Conservation (phyloP, 2,888 invertebrate genomes). For the Drosophila incognita region DNA sequence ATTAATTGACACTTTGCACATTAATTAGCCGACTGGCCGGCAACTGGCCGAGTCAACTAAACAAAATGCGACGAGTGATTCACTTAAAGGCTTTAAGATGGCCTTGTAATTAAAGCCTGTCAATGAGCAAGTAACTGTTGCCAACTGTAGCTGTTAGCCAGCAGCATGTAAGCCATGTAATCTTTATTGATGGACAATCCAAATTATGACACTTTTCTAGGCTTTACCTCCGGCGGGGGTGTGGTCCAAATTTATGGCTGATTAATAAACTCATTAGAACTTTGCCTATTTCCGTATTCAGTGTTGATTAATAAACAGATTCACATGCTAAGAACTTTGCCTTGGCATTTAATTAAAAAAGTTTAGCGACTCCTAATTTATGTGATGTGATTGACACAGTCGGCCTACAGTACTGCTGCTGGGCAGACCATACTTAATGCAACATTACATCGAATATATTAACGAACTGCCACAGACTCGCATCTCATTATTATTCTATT, state of each 20-base stretch:
- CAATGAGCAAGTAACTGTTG: conserved; percentile 21
- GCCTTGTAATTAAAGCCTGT: conserved; percentile 35
- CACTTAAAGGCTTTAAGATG: conserved; percentile 39
- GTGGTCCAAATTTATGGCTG: conserved; percentile 57
- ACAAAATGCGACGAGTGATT: conserved; percentile 27
- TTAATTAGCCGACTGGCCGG: conserved; percentile 73
- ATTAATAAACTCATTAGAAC: conserved; percentile 80
- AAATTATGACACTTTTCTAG: conserved; percentile 63
- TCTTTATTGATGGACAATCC: conserved; percentile 28
- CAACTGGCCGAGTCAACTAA: conserved; percentile 15
- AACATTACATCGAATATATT: neutral
- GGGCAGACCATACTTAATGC: neutral
- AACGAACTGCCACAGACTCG: neutral
- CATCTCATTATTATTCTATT: conserved; percentile 2
- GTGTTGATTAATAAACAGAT: conserved; percentile 53
- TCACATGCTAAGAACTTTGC: conserved; percentile 34
- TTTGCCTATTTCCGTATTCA: conserved; percentile 52
- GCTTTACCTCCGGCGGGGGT: neutral
- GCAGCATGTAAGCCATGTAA: conserved; percentile 1
- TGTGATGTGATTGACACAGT: conserved; percentile 27
- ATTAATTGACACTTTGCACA: conserved; percentile 82
- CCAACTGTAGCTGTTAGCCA: conserved; percentile 1
- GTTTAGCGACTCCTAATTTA: conserved; percentile 33
- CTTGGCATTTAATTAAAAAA: conserved; percentile 60
- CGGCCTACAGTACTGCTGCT: neutral